Conservation (phyloP, 2,888 invertebrate species). For the Sesamia inferens region DNA sequence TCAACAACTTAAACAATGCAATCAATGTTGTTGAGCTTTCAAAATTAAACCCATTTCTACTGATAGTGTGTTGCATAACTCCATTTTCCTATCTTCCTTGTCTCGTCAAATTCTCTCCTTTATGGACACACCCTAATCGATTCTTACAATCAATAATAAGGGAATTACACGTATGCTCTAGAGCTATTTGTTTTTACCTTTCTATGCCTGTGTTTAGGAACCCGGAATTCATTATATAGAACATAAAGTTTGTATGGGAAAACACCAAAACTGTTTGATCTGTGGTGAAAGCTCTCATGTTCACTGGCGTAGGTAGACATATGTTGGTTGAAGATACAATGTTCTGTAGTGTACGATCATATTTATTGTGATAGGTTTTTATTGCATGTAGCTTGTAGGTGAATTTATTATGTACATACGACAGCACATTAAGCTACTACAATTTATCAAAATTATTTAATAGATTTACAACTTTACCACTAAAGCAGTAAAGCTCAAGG, state of each 20-base stretch:
- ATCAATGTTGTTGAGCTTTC: too few species aligned
- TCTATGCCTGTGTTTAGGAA: constrained; percentile 65
- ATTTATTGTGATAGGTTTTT: constrained; percentile 1
- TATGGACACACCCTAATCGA: constrained; percentile 55
- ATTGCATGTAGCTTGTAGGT: neutral
- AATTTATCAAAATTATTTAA: too few species aligned
- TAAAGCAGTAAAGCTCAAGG: too few species aligned
- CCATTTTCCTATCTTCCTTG: too few species aligned
- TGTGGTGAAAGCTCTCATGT: constrained; percentile 39
- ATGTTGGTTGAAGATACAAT: constrained; percentile 32
- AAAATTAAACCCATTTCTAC: too few species aligned
- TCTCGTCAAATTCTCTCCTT: neutral
- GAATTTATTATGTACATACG: neutral
- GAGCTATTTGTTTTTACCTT: constrained; percentile 76
- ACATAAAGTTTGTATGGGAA: constrained; percentile 62
- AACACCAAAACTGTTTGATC: constrained; percentile 44
- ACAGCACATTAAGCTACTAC: too few species aligned
- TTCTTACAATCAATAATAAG: constrained; percentile 74
- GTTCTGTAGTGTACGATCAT: constrained; percentile 6
- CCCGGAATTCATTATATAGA: constrained; percentile 70
- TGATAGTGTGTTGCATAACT: too few species aligned
- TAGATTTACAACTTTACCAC: too few species aligned
- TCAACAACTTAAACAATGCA: too few species aligned
- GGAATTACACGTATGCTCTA: constrained; percentile 67
- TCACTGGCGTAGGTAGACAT: constrained; percentile 26